These are phyloP conservation scores for Apotomis betuletana DNA, from an alignment of 2,888 invertebrate species.

Conservation along the genomic window DNA sequence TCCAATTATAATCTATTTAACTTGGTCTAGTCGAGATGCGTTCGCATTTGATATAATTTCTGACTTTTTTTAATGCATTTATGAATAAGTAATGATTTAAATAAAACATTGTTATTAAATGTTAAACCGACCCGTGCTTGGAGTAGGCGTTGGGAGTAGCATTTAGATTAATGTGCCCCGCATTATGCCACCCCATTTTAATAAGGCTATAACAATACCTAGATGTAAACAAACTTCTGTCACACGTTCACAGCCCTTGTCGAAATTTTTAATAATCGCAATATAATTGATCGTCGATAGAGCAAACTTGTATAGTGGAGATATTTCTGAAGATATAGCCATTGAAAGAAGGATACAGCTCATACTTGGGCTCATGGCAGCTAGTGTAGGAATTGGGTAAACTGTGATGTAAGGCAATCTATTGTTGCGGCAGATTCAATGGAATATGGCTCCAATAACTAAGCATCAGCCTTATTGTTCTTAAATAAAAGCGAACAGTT, in stretches of 20 bases:
- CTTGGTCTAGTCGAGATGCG: conserved; percentile 61
- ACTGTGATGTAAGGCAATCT: too few relatives aligned
- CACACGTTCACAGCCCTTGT: conserved; percentile 11
- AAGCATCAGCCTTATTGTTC: too few relatives aligned
- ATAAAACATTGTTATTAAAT: conserved; percentile 46
- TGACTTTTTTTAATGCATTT: conserved; percentile 31
- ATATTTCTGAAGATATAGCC: background rate
- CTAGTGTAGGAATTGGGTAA: background rate
- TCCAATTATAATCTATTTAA: conserved; percentile 48
- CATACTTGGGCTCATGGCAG: background rate
- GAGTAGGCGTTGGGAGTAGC: conserved; percentile 59
- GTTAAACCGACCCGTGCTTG: conserved; percentile 60
- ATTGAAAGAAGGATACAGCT: background rate
- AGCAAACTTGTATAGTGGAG: background rate
- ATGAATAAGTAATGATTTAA: conserved; percentile 49
- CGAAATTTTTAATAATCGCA: conserved; percentile 9
- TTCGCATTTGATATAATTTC: conserved; percentile 43
- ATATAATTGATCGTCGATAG: background rate
- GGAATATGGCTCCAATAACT: too few relatives aligned
- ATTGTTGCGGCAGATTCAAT: too few relatives aligned
- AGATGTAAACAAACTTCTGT: conserved; percentile 26
- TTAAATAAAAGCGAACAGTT: too few relatives aligned
- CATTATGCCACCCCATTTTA: conserved; percentile 50
- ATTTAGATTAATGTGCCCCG: conserved; percentile 53
- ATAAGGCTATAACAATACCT: conserved; percentile 35